A percentile compares a stretch with the other conserved stretches of the same genome.
These are phyloP conservation scores for Marronus borbonicus DNA, from an alignment of 2,888 invertebrate genomes.

Conservation along the genomic window DNA sequence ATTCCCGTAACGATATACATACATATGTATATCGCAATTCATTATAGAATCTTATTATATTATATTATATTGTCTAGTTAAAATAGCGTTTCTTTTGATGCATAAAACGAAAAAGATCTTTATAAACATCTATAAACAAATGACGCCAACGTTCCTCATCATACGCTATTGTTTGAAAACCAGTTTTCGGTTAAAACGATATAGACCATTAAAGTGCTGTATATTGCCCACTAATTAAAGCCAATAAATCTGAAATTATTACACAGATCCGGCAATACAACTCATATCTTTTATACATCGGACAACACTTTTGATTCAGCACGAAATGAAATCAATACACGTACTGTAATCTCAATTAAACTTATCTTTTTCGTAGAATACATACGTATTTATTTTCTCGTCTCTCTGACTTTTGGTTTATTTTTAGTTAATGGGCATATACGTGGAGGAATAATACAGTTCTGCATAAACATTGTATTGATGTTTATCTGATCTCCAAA, in stretches of 20 bases:
- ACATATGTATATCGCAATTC: no score
- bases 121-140: not conserved
- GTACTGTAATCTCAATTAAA: conserved; percentile 16
- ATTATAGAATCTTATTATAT: no score
- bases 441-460: conserved; percentile 33
- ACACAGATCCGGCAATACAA: not conserved
- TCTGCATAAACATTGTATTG: conserved; percentile 52
- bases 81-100: no score
- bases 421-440: conserved; percentile 26
- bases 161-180: not conserved
- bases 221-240: not conserved
- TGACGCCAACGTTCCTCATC: not conserved
- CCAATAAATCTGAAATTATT: conserved; percentile 18
- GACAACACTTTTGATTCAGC: not conserved
- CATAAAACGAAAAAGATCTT: no score
- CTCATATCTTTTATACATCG: conserved; percentile 8
- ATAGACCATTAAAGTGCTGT: not conserved
- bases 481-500: conserved; percentile 55
- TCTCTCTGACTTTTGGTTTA: not conserved
- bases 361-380: conserved; percentile 18
- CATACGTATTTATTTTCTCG: conserved; percentile 7
- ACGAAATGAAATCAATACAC: not conserved
- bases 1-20: not conserved
- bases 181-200: conserved; percentile 6
- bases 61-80: no score